Evolutionary conservation across 2,113 vertebrate genomes (phyloP), one percentile per base, ranked within the genome.

Genomic region (Clarias magur): DNA sequence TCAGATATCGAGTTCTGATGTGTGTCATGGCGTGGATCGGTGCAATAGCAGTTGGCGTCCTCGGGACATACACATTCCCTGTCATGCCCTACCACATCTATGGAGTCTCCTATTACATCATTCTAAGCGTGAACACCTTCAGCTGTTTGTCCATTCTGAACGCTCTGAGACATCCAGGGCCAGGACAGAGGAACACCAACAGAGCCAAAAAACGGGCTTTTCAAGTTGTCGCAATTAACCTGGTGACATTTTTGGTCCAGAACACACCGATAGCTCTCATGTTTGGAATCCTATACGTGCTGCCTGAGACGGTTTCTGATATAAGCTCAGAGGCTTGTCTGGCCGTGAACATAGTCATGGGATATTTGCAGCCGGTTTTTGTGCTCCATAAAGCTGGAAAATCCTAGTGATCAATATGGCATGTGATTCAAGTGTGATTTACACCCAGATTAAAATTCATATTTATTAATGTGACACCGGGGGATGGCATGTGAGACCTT

Each of bases 121-220:
- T 85, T 34, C 53, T 68, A 23, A 81, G 1, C 19, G 7, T 88
- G 2, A 23, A 57, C n/a, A 2, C 73, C 57, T 88, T 88, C 38
- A 85, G 76, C 57, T 88, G 72, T 23, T 2, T 85, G 84, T 75
- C 84, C 23, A 85, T 85, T 27, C 38, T 83, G 42, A 86, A 42
- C 34, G 67, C 3, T 56, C 62, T 88, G 60, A 86, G 85, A 84
- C 80, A 63, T 13, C 42, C 79, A 4, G 84, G 60, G 17, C 84
- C 84, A 0, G 25, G 84, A 11, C 48, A 57, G 56, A 38, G 79
- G 57, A 80, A 38, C 79, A 9, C 56, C 0, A 57, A 34, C 13
- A 68, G 65, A 13, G 48, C 27, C 48, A 86, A 80, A 70, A 86
- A 38, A 25, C 76, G 53, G 8, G 85, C 85, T 27, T 68, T 86